phyloP scores from a whole-genome alignment of 2,888 invertebrate genomes.

The Seladonia tumulorum region DNA sequence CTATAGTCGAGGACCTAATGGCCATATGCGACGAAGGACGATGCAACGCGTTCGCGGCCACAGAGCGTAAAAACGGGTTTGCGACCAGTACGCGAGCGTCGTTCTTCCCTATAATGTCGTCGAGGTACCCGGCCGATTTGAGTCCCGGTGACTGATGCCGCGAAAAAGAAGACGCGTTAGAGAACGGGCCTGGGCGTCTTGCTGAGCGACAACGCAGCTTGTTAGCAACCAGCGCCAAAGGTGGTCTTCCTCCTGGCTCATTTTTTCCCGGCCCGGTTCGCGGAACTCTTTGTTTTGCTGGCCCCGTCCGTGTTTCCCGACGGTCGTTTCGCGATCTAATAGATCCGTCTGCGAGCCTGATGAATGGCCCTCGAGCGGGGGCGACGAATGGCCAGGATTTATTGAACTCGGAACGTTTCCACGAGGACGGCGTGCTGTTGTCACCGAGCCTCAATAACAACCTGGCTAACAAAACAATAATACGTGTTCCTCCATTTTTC shows the following conservation, averaged over 20 bases:
- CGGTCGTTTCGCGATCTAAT: conserved; percentile 26
- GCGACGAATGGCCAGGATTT: conserved; percentile 14
- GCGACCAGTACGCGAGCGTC: conserved; percentile 9
- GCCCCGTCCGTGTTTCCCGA: conserved; percentile 8
- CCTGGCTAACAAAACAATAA: not conserved
- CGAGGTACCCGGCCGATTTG: conserved; percentile 56
- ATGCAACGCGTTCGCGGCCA: conserved; percentile 6
- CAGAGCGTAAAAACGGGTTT: conserved; percentile 29
- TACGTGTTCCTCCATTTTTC: not conserved
- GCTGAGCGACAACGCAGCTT: conserved; percentile 73
- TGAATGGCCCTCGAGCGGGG: conserved; percentile 23
- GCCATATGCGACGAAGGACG: conserved; percentile 62
- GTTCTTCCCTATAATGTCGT: conserved; percentile 46
- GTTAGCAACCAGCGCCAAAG: conserved; percentile 71
- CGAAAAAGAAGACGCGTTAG: conserved; percentile 54
- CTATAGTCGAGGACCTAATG: not conserved
- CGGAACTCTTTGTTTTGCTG: conserved; percentile 27
- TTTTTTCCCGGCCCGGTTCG: conserved; percentile 29
- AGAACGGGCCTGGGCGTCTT: conserved; percentile 65
- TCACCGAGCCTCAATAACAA: not conserved
- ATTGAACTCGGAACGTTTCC: not conserved
- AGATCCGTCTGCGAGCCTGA: conserved; percentile 39
- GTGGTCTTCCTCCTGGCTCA: conserved; percentile 49
- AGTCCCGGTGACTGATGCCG: conserved; percentile 61
- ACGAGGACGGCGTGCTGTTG: not conserved